Percentiles rank a stretch among this genome's conserved stretches.
These are phyloP conservation scores for Phyllostomus discolor DNA, from an alignment of 2,113 vertebrate genomes.

Conservation along the genomic window DNA sequence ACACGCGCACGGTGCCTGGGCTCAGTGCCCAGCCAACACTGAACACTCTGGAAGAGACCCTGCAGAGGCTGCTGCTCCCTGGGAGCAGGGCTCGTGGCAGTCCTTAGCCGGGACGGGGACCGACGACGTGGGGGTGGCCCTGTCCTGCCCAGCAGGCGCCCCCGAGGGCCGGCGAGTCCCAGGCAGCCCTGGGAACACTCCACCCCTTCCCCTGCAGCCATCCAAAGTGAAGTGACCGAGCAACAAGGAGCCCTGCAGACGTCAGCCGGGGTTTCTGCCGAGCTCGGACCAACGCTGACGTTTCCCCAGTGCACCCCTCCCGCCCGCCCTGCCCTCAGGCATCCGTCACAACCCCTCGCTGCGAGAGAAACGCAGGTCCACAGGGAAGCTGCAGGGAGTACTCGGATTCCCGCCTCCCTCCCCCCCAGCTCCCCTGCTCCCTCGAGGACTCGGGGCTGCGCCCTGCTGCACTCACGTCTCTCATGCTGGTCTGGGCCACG, in stretches of 20 bases:
- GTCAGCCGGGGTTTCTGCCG: not conserved
- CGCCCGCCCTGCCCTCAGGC: not conserved
- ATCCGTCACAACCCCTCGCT: not conserved
- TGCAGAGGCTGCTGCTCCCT: not conserved
- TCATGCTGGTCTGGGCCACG: constrained; percentile 90
- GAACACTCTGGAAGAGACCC: not conserved
- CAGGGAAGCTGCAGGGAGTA: not conserved
- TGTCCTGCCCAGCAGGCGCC: not conserved
- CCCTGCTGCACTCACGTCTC: constrained; percentile 90
- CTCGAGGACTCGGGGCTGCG: too few relatives aligned
- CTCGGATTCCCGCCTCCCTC: rapidly evolving
- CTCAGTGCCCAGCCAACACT: rapidly evolving
- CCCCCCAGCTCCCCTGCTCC: too few relatives aligned
- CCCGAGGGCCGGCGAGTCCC: rapidly evolving
- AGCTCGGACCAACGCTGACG: not conserved
- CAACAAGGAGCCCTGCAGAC: rapidly evolving
- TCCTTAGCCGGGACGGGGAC: rapidly evolving
- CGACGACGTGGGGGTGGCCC: not conserved
- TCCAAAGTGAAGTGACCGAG: not conserved
- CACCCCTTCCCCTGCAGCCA: not conserved
- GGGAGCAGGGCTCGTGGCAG: rapidly evolving
- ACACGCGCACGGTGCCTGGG: rapidly evolving
- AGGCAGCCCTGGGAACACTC: rapidly evolving
- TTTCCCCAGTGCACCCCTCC: too few relatives aligned
- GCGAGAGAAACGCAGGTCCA: not conserved